These are phyloP conservation scores for Orthonychiurus folsomi DNA, from an alignment of 2,888 invertebrate species.

Conservation along the genomic window DNA sequence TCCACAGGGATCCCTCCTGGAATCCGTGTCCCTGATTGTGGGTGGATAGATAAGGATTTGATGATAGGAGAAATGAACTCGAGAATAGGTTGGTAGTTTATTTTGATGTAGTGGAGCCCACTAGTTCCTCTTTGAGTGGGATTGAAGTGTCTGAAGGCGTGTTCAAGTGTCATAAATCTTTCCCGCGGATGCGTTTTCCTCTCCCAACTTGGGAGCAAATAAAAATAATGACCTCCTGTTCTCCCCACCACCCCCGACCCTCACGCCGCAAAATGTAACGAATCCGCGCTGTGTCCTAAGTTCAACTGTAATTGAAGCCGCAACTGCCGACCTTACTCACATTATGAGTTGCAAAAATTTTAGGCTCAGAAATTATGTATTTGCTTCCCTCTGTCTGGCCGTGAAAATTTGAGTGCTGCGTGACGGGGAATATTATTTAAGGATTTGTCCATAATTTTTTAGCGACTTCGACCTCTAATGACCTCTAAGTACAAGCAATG, in stretches of 20 bases:
- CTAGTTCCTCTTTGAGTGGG: background rate
- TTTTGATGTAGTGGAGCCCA: background rate
- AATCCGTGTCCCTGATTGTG: background rate
- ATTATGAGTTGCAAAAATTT: too few relatives aligned
- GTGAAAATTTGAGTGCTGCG: too few relatives aligned
- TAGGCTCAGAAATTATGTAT: too few relatives aligned
- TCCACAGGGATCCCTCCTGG: background rate
- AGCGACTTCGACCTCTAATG: too few relatives aligned
- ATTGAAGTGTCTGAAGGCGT: background rate
- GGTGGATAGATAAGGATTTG: background rate
- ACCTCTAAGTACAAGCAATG: too few relatives aligned
- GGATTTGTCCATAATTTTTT: too few relatives aligned
- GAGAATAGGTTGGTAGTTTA: background rate
- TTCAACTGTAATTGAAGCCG: too few relatives aligned
- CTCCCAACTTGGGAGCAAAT: background rate
- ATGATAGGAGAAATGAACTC: background rate
- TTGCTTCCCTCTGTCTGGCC: too few relatives aligned
- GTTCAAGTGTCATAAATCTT: background rate
- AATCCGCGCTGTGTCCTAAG: background rate
- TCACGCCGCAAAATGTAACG: background rate
- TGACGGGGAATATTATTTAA: too few relatives aligned
- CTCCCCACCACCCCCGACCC: too few relatives aligned
- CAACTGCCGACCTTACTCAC: too few relatives aligned
- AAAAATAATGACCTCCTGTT: slow-evolving; percentile 1
- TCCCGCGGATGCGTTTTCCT: background rate